Percentiles rank a stretch among this genome's conserved stretches.
These are phyloP conservation scores for Geotria australis DNA, from an alignment of 2,797 vertebrate species.

Conservation along the genomic window DNA sequence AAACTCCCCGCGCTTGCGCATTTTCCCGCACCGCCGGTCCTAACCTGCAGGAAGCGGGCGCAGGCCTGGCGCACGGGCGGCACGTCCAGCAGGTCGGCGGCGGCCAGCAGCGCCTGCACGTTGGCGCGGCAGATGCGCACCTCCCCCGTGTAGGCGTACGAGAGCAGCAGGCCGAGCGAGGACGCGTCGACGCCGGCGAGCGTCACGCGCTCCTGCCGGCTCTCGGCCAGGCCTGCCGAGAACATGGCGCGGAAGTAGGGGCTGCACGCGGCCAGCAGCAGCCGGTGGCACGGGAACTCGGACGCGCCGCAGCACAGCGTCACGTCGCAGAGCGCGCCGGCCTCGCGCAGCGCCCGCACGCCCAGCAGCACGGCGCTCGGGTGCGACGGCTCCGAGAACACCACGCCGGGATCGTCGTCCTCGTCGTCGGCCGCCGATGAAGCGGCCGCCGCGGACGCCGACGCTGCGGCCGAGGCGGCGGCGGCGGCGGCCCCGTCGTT, in stretches of 20 bases:
- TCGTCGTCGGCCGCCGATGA: slow-evolving; percentile 10
- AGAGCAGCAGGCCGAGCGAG: slow-evolving; percentile 33
- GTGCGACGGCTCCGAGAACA: slow-evolving; percentile 23
- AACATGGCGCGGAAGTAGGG: slow-evolving; percentile 43
- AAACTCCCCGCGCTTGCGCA: too few relatives aligned
- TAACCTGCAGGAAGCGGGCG: slow-evolving; percentile 23
- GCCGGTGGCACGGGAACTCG: slow-evolving; percentile 35
- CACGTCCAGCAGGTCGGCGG: slow-evolving; percentile 30
- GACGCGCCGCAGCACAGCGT: slow-evolving; percentile 32
- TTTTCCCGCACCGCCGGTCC: too few relatives aligned
- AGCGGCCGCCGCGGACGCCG: slow-evolving; percentile 4
- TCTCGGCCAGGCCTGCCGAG: slow-evolving; percentile 28
- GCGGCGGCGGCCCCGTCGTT: slow-evolving; percentile 1
- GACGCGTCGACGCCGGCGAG: slow-evolving; percentile 34
- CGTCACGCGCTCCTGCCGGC: slow-evolving; percentile 27
- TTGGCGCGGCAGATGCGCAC: slow-evolving; percentile 32
- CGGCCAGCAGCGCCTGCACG: slow-evolving; percentile 30
- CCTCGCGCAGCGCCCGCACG: slow-evolving; percentile 26
- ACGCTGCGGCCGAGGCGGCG: slow-evolving; percentile 5
- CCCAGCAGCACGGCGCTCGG: slow-evolving; percentile 27
- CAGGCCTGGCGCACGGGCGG: slow-evolving; percentile 32
- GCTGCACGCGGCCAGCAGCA: slow-evolving; percentile 33
- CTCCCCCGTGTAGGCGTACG: slow-evolving; percentile 30
- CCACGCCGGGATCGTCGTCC: slow-evolving; percentile 8
- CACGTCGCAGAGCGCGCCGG: slow-evolving; percentile 35